phyloP scores from a whole-genome alignment of 1,140 invertebrate species.

The Lepidurus arcticus region DNA sequence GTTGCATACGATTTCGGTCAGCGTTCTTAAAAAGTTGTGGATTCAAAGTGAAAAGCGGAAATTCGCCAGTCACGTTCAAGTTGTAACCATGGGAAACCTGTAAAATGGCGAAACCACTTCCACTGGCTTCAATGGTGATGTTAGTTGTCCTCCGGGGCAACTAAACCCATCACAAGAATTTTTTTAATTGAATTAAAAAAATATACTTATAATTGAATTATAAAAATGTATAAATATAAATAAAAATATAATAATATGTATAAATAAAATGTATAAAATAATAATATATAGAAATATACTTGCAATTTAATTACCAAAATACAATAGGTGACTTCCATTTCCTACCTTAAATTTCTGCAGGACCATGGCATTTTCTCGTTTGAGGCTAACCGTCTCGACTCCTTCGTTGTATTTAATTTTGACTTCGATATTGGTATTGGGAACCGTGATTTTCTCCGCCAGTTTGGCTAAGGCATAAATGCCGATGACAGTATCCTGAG shows the following conservation, averaged over 20 bases:
- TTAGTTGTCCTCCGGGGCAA: constrained; percentile 51
- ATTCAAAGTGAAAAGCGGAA: constrained; percentile 81
- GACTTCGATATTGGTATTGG: constrained; percentile 52
- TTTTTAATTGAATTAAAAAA: constrained; percentile 31
- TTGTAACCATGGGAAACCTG: constrained; percentile 79
- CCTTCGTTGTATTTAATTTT: constrained; percentile 51
- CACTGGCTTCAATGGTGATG: constrained; percentile 63
- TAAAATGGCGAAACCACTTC: constrained; percentile 73
- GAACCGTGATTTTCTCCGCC: constrained; percentile 54
- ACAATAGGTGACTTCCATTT: constrained; percentile 16
- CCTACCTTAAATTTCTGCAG: constrained; percentile 63
- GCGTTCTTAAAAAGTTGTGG: constrained; percentile 81
- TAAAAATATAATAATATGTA: not conserved
- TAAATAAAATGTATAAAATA: not conserved
- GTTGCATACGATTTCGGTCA: constrained; percentile 70
- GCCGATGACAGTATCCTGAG: constrained; percentile 69
- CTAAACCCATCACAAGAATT: constrained; percentile 41
- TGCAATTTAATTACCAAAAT: constrained; percentile 25
- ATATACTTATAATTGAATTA: not conserved
- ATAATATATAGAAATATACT: constrained; percentile 27
- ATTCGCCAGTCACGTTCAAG: constrained; percentile 80
- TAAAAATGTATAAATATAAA: not conserved
- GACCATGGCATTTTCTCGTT: constrained; percentile 62
- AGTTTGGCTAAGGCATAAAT: constrained; percentile 64
- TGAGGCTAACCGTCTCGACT: constrained; percentile 57